A percentile compares a stretch with the other conserved stretches of the same genome.
Evolutionary conservation across 2,888 invertebrate species (phyloP).

Genomic region (Lordiphosa fenestrarum): DNA sequence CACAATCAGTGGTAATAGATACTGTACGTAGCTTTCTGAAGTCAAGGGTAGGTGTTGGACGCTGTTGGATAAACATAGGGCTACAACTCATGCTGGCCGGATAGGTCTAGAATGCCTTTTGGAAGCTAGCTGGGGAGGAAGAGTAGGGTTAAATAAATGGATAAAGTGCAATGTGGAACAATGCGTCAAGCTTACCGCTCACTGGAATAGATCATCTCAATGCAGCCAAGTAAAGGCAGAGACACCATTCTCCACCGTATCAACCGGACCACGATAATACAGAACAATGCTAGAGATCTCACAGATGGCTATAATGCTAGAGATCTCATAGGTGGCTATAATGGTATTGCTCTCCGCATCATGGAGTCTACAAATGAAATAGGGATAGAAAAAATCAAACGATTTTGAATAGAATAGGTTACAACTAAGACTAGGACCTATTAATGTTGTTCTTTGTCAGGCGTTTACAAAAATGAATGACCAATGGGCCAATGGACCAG

Average conservation of each 20-base stretch:
- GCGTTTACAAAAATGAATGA: no score
- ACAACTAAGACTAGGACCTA: no score
- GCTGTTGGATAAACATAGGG: no score
- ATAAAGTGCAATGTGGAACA: neutral
- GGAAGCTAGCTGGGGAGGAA: conserved; percentile 86
- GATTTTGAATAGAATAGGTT: no score
- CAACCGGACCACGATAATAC: conserved; percentile 94
- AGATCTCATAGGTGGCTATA: conserved; percentile 93
- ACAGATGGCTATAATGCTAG: conserved; percentile 93
- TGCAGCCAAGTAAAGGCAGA: conserved; percentile 99
- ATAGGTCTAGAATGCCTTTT: conserved; percentile 95
- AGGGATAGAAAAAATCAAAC: no score
- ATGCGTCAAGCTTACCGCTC: conserved; percentile 82
- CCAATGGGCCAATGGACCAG: no score
- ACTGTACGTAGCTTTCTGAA: no score
- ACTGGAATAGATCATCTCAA: conserved; percentile 95
- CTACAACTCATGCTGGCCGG: conserved; percentile 92
- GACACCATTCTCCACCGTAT: conserved; percentile 92
- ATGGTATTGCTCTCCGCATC: conserved; percentile 89
- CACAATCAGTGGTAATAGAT: no score
- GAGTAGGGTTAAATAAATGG: conserved; percentile 22
- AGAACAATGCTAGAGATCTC: no score
- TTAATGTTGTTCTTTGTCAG: no score
- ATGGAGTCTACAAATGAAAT: conserved; percentile 83
- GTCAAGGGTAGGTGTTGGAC: no score